These are phyloP conservation scores for Aphelocoma coerulescens DNA, from an alignment of 2,113 vertebrate species.

Conservation along the genomic window DNA sequence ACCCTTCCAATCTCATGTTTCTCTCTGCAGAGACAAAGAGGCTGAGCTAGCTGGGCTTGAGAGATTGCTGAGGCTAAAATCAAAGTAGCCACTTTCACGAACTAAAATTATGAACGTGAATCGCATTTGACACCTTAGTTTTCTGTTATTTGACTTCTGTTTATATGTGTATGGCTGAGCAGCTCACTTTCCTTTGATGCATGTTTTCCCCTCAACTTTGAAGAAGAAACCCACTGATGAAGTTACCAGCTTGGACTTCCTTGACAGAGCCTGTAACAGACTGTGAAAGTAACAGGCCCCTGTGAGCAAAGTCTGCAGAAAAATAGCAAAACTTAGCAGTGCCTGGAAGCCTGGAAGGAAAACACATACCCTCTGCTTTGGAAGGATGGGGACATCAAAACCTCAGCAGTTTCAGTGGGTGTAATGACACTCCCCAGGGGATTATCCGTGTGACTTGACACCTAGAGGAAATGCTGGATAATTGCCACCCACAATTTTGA, in stretches of 20 bases:
- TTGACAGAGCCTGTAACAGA: background rate
- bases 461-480: slow-evolving; percentile 56
- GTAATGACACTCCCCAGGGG: slow-evolving; percentile 34
- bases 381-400: slow-evolving; percentile 3
- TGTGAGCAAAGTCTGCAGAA: background rate
- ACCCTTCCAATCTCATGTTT: background rate
- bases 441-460: slow-evolving; percentile 36
- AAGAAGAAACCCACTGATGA: background rate
- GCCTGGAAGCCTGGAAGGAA: background rate
- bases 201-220: accelerated
- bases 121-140: background rate
- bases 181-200: background rate
- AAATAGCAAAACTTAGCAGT: background rate
- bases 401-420: slow-evolving; percentile 22
- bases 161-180: background rate
- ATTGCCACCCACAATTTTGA: slow-evolving; percentile 68
- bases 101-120: background rate
- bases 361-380: background rate
- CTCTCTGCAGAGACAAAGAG: background rate
- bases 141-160: background rate
- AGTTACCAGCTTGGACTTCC: background rate
- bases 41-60: background rate
- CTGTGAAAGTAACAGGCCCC: background rate
- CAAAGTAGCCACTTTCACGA: background rate
- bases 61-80: background rate